Base-by-base conservation (phyloP, 2,113 vertebrate species). In the Terrapene triunguis region DNA sequence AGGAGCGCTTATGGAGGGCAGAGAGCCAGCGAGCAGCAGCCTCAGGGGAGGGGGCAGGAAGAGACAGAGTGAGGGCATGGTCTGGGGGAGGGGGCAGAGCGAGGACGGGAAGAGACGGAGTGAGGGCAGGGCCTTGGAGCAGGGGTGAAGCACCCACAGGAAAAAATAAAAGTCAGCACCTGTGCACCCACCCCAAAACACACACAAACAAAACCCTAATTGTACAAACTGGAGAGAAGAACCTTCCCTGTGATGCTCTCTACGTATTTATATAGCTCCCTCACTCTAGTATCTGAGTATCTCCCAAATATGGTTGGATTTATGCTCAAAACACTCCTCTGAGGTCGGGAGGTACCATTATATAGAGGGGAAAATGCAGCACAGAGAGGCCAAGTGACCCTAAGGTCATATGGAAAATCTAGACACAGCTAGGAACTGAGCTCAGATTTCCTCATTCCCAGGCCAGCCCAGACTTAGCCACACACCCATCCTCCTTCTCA, bases 61-160 rank as follows among this genome's bases (percentile, higher is more conserved):
- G 57, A 59, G 27, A 29, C 5, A 5, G 24, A 5, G 24, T 2
- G 57, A 13, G 11, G 5, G 5, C 1, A 27, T 1, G 57, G 27
- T 25, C 57, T 59, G 4, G 25, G 25, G 25, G 27, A 24, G 10
- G 57, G 27, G 25, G 25, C 4, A 24, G 54, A 22, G 54, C 17
- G 2, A 8, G 6, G 19, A 17, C 21, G 10, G 24, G 55, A 57
- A 57, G 9, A 57, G 55, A 57, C 5, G 3, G 57, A 32, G 57
- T 1, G 5, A 14, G 5, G 11, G 27, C 57, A 59, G 27, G 57
- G 57, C 27, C 57, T 57, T 9, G 25, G 24, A 24, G 9, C 5
- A 1, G 24, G 55, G 55, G 55, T 57, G 55, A 9, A 57, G 55
- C 27, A 62, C 57, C 11, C 57, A 62, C 12, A 13, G 27, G 57